These are phyloP conservation scores for Lacerta agilis DNA, from an alignment of 2,797 vertebrate species.

Conservation along the genomic window DNA sequence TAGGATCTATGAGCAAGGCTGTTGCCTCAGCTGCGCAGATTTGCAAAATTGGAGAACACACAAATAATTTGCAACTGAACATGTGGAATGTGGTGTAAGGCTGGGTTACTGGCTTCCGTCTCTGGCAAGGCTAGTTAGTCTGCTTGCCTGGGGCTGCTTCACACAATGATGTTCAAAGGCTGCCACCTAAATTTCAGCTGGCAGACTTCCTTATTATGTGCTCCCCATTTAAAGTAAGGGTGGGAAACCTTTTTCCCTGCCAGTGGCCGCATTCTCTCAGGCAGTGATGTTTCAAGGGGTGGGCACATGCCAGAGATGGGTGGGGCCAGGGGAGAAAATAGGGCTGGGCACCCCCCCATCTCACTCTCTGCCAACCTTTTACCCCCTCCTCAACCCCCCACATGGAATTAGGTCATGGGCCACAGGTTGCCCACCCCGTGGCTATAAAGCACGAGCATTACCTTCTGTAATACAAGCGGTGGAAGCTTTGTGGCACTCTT, in stretches of 20 bases:
- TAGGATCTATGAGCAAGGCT: not conserved
- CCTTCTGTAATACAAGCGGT: too few relatives aligned
- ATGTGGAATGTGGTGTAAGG: not conserved
- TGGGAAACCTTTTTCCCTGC: too few relatives aligned
- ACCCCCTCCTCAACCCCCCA: too few relatives aligned
- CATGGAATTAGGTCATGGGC: too few relatives aligned
- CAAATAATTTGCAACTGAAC: not conserved
- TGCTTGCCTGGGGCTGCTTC: not conserved
- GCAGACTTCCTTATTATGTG: not conserved
- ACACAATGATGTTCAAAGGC: not conserved
- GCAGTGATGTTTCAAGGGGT: too few relatives aligned
- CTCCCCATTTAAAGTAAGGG: not conserved
- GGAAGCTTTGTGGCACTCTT: not conserved
- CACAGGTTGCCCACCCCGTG: too few relatives aligned
- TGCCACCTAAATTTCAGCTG: not conserved
- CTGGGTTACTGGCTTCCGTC: not conserved
- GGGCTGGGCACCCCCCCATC: too few relatives aligned
- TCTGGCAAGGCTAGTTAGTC: not conserved
- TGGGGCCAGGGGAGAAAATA: too few relatives aligned
- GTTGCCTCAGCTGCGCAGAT: not conserved
- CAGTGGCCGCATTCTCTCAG: too few relatives aligned
- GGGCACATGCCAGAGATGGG: too few relatives aligned
- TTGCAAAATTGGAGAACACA: not conserved
- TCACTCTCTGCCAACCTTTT: too few relatives aligned
- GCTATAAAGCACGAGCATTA: not conserved